Evolutionary conservation across 1,140 invertebrate genomes (phyloP).

Genomic region (Cyphomyrmex costatus): DNA sequence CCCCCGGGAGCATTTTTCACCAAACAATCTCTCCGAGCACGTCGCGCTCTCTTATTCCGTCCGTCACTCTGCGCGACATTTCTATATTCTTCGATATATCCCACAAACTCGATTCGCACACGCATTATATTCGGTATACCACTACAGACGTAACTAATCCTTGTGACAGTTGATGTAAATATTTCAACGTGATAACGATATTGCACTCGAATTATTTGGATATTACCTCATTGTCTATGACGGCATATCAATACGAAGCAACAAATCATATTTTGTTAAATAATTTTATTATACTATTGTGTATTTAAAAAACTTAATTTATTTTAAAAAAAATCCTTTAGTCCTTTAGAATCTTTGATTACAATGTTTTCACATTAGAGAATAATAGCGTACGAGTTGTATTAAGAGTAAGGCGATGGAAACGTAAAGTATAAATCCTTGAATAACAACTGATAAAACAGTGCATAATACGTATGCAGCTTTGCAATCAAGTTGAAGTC

Average conservation of each 20-base stretch:
- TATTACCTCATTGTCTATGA: neutral
- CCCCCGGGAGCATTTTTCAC: slow-evolving; percentile 32
- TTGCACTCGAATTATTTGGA: neutral
- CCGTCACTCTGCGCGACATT: slow-evolving; percentile 33
- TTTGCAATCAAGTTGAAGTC: neutral
- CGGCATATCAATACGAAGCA: neutral
- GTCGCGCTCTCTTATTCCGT: slow-evolving; percentile 35
- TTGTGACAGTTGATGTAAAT: slow-evolving; percentile 22
- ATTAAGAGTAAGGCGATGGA: neutral
- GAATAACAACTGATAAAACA: slow-evolving; percentile 26
- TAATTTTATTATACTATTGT: neutral
- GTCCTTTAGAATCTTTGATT: neutral
- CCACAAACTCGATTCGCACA: slow-evolving; percentile 24
- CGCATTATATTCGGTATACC: neutral
- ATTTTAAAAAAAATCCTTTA: neutral
- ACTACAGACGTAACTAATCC: slow-evolving; percentile 6
- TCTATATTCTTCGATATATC: slow-evolving; percentile 45
- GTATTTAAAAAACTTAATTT: neutral
- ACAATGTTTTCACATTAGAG: slow-evolving; percentile 1
- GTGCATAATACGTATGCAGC: neutral
- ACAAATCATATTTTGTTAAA: neutral
- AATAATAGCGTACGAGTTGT: neutral
- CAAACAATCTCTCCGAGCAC: slow-evolving; percentile 50
- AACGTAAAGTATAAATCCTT: neutral
- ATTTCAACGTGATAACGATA: slow-evolving; percentile 11